Evolutionary conservation across 2,113 vertebrate genomes (phyloP).

Genomic region (Paramisgurnus dabryanus): DNA sequence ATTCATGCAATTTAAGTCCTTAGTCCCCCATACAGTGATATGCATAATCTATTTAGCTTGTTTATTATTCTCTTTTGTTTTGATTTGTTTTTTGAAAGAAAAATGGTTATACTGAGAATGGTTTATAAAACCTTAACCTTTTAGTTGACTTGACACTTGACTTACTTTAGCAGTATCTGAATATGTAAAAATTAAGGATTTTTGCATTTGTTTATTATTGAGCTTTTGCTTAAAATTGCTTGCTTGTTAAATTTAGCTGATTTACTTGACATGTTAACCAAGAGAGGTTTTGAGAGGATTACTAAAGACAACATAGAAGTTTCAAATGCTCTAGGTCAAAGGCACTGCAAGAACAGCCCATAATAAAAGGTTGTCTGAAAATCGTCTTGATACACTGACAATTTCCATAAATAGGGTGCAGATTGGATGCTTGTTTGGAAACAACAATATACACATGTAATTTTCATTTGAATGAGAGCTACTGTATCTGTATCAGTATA

Average conservation of each 20-base stretch:
- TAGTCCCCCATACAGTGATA: too few species aligned
- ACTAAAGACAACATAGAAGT: neutral
- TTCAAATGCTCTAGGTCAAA: neutral
- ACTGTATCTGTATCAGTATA: too few species aligned
- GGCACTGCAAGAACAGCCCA: conserved; percentile 14
- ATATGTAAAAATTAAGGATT: neutral
- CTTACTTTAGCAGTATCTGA: too few species aligned
- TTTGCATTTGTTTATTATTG: neutral
- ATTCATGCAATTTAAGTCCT: too few species aligned
- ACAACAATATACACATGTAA: too few species aligned
- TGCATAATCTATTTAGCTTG: too few species aligned
- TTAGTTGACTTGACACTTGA: neutral
- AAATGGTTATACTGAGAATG: neutral
- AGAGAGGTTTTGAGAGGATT: neutral
- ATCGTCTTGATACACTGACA: too few species aligned
- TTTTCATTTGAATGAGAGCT: too few species aligned
- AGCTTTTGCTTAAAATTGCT: neutral
- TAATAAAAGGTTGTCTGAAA: neutral
- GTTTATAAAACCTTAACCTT: neutral
- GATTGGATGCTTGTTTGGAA: too few species aligned
- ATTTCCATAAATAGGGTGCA: too few species aligned
- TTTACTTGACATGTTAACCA: conserved; percentile 3
- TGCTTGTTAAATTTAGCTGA: conserved; percentile 2
- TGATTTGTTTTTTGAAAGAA: neutral
- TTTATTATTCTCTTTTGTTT: too few species aligned